phyloP scores from a whole-genome alignment of 2,888 invertebrate species.

The Archaeoteleia sp. region DNA sequence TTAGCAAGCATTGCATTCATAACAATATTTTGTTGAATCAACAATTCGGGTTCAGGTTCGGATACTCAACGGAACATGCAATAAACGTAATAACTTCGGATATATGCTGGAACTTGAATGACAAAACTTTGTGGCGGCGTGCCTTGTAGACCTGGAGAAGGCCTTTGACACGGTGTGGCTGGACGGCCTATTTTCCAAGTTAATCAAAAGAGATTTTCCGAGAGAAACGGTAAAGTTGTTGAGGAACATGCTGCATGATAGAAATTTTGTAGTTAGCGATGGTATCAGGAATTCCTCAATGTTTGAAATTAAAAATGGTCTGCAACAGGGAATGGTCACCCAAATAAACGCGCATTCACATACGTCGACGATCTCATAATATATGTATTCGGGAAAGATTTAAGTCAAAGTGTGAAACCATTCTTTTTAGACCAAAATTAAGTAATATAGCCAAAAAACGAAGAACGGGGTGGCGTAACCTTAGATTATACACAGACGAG shows the following conservation, averaged over 20 bases:
- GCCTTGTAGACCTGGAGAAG: slow-evolving; percentile 41
- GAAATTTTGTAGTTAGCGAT: slow-evolving; percentile 17
- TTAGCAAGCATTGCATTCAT: slow-evolving; percentile 1
- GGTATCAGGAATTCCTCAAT: no score
- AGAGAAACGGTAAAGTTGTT: slow-evolving; percentile 23
- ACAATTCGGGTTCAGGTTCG: slow-evolving; percentile 7
- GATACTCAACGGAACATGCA: slow-evolving; percentile 14
- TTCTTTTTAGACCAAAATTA: background rate
- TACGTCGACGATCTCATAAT: no score
- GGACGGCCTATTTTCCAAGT: slow-evolving; percentile 25
- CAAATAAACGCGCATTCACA: no score
- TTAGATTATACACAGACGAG: background rate
- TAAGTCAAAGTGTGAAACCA: background rate
- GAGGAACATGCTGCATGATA: slow-evolving; percentile 27
- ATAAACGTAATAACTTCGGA: background rate
- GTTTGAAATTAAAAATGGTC: slow-evolving; percentile 33
- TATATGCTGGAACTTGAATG: background rate
- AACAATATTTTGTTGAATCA: background rate
- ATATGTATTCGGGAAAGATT: no score
- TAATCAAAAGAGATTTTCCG: slow-evolving; percentile 34
- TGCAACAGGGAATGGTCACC: slow-evolving; percentile 49
- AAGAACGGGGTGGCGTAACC: background rate
- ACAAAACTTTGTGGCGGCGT: slow-evolving; percentile 16
- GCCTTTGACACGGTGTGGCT: slow-evolving; percentile 37
- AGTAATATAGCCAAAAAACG: background rate